These are phyloP conservation scores for Danaus melanippus DNA, from an alignment of 1,140 invertebrate genomes.

Conservation along the genomic window DNA sequence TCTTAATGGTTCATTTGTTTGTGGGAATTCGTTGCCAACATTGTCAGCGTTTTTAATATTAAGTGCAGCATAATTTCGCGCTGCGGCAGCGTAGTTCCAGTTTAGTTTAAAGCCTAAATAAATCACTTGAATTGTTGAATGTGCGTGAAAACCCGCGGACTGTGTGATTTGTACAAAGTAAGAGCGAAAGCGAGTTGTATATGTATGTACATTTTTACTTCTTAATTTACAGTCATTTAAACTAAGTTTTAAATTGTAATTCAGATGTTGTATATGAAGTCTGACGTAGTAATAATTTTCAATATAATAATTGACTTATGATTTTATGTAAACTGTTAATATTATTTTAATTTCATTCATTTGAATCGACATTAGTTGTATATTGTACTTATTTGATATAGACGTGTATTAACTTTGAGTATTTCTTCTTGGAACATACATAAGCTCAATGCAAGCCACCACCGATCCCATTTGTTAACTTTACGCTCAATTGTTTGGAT, in stretches of 20 bases:
- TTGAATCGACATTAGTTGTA: slow-evolving; percentile 3
- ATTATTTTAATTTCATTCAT: slow-evolving; percentile 1
- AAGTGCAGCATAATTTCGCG: slow-evolving; percentile 24
- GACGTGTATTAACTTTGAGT: slow-evolving; percentile 7
- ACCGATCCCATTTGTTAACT: slow-evolving; percentile 57
- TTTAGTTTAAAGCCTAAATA: slow-evolving; percentile 56
- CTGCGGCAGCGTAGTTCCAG: slow-evolving; percentile 31
- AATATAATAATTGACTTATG: neutral
- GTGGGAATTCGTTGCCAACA: slow-evolving; percentile 19
- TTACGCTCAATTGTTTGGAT: slow-evolving; percentile 49
- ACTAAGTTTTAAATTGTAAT: neutral
- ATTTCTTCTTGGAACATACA: slow-evolving; percentile 27
- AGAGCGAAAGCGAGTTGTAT: slow-evolving; percentile 16
- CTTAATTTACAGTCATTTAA: slow-evolving; percentile 2
- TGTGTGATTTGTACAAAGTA: slow-evolving; percentile 19
- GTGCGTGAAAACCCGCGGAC: slow-evolving; percentile 56
- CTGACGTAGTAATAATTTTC: neutral
- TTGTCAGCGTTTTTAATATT: slow-evolving; percentile 22
- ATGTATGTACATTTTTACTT: neutral
- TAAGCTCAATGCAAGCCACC: slow-evolving; percentile 33
- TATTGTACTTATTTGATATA: neutral
- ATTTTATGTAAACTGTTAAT: slow-evolving; percentile 2
- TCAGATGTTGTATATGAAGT: too few species aligned
- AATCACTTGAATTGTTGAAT: slow-evolving; percentile 67
- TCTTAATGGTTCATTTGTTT: slow-evolving; percentile 19